Evolutionary conservation across 2,797 vertebrate species (phyloP).

Genomic region (Botia almorhae): DNA sequence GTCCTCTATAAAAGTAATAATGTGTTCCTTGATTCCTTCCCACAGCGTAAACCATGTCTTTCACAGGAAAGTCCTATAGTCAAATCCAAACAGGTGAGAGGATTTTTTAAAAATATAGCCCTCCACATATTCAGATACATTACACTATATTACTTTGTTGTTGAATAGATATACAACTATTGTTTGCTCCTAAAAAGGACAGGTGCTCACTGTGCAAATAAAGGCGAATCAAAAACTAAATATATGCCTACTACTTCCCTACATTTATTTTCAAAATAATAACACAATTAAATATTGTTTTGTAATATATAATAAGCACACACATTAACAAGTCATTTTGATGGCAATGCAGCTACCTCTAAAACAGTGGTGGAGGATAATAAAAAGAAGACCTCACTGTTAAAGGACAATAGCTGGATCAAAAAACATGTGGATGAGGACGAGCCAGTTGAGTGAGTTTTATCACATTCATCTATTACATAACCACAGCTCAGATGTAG

Average conservation of each 20-base stretch:
- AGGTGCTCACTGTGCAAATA: background rate
- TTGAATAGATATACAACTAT: background rate
- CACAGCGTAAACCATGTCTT: constrained; percentile 44
- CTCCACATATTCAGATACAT: background rate
- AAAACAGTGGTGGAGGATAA: constrained; percentile 72
- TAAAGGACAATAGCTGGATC: constrained; percentile 94
- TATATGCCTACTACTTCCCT: background rate
- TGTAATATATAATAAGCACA: background rate
- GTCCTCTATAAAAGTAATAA: background rate
- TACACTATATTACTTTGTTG: background rate
- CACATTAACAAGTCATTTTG: background rate
- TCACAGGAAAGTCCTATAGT: constrained; percentile 35
- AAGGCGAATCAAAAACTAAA: background rate
- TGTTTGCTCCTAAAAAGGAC: background rate
- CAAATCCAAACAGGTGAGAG: constrained; percentile 43
- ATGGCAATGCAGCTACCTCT: constrained; percentile 4
- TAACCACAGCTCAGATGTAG: constrained; percentile 1
- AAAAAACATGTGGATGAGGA: constrained; percentile 81
- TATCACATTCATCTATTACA: background rate
- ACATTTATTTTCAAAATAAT: background rate
- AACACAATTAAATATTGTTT: background rate
- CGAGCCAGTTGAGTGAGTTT: constrained; percentile 74
- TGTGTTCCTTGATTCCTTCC: background rate
- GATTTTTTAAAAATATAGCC: background rate
- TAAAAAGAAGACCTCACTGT: constrained; percentile 80